Percentiles rank a stretch among this genome's conserved stretches.
These are phyloP conservation scores for Oxyura jamaicensis DNA, from an alignment of 2,113 vertebrate genomes.

Conservation along the genomic window DNA sequence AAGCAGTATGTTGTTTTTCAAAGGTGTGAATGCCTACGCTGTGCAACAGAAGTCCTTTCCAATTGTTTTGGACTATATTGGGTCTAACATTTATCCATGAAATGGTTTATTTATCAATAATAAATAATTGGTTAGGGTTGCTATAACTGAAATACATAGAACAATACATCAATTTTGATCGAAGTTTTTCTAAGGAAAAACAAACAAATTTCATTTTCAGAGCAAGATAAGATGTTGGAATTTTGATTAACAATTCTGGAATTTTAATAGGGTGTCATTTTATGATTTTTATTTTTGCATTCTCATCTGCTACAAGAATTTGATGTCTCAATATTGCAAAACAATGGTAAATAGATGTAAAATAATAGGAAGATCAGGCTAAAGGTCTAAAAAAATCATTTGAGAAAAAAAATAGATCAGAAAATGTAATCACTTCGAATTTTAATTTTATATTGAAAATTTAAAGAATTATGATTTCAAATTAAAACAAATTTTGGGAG, in stretches of 20 bases:
- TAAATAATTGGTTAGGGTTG: not conserved
- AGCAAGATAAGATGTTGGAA: not conserved
- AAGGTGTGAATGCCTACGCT: not conserved
- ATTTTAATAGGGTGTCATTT: not conserved
- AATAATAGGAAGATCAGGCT: not conserved
- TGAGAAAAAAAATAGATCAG: not conserved
- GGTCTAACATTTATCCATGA: not conserved
- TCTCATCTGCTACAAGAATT: not conserved
- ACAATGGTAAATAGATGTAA: not conserved
- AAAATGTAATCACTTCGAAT: not conserved
- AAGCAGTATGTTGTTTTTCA: not conserved
- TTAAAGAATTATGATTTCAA: not conserved
- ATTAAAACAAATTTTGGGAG: not conserved
- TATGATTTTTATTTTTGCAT: not conserved
- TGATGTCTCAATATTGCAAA: not conserved
- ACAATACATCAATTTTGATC: not conserved
- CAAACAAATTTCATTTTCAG: not conserved
- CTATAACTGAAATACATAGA: not conserved
- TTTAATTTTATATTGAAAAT: not conserved
- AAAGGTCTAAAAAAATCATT: not conserved
- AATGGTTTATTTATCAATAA: not conserved
- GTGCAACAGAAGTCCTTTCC: not conserved
- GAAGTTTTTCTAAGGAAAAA: not conserved
- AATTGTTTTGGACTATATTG: not conserved
- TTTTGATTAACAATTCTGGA: not conserved